Base-by-base conservation (phyloP, 1,140 invertebrate genomes). In the Chironomus striatipennis region DNA sequence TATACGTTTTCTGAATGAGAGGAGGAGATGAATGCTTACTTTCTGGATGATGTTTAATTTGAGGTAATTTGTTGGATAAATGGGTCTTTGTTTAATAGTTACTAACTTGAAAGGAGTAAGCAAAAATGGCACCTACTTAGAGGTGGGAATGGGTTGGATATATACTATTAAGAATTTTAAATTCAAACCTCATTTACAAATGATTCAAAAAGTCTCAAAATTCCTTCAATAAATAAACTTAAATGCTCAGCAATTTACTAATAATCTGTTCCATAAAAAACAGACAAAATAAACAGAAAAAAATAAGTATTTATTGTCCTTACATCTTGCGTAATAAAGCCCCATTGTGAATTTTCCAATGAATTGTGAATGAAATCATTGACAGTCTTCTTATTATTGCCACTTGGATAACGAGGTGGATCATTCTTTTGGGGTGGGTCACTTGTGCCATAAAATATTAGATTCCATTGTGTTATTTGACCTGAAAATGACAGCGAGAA, bases 361-460 rank as follows among this genome's bases (percentile, higher is more conserved):
- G 65, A 18, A 20, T 70, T 70, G 20, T 70, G 65, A 70, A 70
- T 70, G 6, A 20, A 18, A 10, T 20, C 17, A 21, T 70, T 70
- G 65, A 70, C 65, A 70, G 65, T 21, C 65, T 70, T 70, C 20
- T 70, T 57, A 57, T 57, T 57, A 57, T n/a, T 70, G 17, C 65
- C 65, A 57, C 47, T 57, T 21, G 18, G 17, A 77, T 74, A 57
- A 67, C 78, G 76, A 21, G 80, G 79, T 17, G 79, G 80, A 73
- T 85, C 84, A 74, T 83, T 81, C 20, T 84, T 83, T 75, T 87
- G 86, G 15, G 87, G 84, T n/a, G 87, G 86, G 3, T 83, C 83
- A 75, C 89, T 86, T 10, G 92, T 94, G 24, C 92, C 92, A 80
- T 93, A 91, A 81, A 93, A 86, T 77, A 92, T 88, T 77, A 94